Evolutionary conservation across 2,888 invertebrate genomes (phyloP), one percentile per base, ranked within the genome.

Genomic region (Laothoe populi): DNA sequence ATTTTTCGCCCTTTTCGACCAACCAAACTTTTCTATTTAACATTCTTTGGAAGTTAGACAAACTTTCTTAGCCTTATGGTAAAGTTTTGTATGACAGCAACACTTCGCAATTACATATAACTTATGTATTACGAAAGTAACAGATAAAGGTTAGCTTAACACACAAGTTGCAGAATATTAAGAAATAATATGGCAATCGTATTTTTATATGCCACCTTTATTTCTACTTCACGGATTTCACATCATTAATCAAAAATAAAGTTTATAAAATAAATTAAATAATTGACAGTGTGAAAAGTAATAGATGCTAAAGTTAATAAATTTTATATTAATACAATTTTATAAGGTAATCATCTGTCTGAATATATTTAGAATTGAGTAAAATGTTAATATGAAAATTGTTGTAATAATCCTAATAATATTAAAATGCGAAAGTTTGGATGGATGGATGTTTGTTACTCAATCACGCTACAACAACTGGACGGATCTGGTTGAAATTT

Each of bases 161-260:
- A 26, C 49, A 53, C 16, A 35, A 19, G 19, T 53, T 53, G 35
- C 35, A 53, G 4, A 53, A 53, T 8, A 35, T 48, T 35, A 4
- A 19, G 53, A 19, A 35, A 53, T 19, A 19, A 10, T 19, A 19
- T 19, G 2, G 19, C 45, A 68, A 66, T 66, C 63, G 64, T 44
- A 69, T 66, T 65, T 62, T 69, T 68, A 68, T 67, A 68, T 21
- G 19, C 53, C 31, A 53, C 53, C 3, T 53, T 53, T 53, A 11
- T 53, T 53, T 53, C 53, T 35, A 53, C 19, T 49, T 48, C n/a
- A 26, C 7, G 7, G 26, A 48, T 48, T 48, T 66, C 58, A 57
- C 70, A 78, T 75, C 70, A 72, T 78, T 78, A 78, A 80, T 77
- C 76, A 78, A 77, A 72, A 68, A 70, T 7, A 31, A 53, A 31